Percentiles rank a stretch among this genome's conserved stretches.
Evolutionary conservation across 2,888 invertebrate species (phyloP).

Genomic region (Amblyteles armatorius): DNA sequence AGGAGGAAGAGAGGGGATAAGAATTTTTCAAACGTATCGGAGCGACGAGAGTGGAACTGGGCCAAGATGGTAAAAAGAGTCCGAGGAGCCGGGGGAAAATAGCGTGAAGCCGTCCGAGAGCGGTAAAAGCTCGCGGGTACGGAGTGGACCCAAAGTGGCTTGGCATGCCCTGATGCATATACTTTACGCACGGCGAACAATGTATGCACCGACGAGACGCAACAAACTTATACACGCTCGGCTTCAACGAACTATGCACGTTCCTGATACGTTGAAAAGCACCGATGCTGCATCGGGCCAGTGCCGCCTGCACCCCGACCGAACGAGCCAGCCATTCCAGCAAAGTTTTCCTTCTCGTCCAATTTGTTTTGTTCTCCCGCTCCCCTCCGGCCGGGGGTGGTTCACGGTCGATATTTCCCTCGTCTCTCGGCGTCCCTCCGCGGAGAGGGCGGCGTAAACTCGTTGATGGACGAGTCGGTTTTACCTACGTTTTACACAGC

Average conservation of each 20-base stretch:
- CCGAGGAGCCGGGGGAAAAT: constrained; percentile 32
- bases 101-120: constrained; percentile 26
- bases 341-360: constrained; percentile 42
- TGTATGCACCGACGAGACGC: neutral
- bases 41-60: constrained; percentile 35
- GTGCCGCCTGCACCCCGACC: constrained; percentile 28
- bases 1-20: neutral
- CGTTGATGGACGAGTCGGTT: constrained; percentile 53
- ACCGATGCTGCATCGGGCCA: constrained; percentile 24
- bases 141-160: constrained; percentile 6
- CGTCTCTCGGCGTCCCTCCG: constrained; percentile 5
- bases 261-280: constrained; percentile 16
- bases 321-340: constrained; percentile 35
- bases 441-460: constrained; percentile 20
- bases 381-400: constrained; percentile 17
- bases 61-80: constrained; percentile 52
- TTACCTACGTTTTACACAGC: constrained; percentile 26
- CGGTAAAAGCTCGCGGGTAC: constrained; percentile 42
- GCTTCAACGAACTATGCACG: constrained; percentile 6
- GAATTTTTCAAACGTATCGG: constrained; percentile 23
- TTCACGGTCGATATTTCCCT: constrained; percentile 52
- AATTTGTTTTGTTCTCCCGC: constrained; percentile 46
- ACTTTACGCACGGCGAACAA: neutral
- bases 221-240: constrained; percentile 4
- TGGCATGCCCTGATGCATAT: neutral